phyloP scores from a whole-genome alignment of 2,888 invertebrate genomes.

The Pinctada fucata region DNA sequence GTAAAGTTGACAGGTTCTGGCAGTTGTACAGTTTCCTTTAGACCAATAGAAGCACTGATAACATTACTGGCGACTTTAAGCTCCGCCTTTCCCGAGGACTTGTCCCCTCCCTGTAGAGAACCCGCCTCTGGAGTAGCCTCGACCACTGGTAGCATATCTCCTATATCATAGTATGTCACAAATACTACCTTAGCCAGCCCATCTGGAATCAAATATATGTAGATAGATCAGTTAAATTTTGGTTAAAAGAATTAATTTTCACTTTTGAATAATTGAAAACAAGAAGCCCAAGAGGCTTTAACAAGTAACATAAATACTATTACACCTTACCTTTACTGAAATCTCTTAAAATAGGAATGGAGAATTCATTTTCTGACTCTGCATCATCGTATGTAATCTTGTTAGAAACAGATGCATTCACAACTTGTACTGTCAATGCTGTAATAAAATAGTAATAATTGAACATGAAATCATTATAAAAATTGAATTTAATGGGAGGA shows the following conservation, averaged over 20 bases:
- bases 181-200: slow-evolving; percentile 68
- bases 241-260: neutral
- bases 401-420: slow-evolving; percentile 5
- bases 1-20: slow-evolving; percentile 60
- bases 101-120: neutral
- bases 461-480: too few relatives aligned
- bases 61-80: slow-evolving; percentile 58
- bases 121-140: slow-evolving; percentile 13
- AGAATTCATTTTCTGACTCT: slow-evolving; percentile 46
- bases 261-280: neutral
- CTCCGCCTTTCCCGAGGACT: slow-evolving; percentile 21
- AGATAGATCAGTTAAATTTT: neutral
- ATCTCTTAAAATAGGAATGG: slow-evolving; percentile 53
- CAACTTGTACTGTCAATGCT: slow-evolving; percentile 1
- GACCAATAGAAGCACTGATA: slow-evolving; percentile 59
- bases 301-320: too few relatives aligned
- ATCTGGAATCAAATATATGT: slow-evolving; percentile 49
- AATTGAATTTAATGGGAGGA: too few relatives aligned
- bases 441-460: neutral
- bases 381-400: slow-evolving; percentile 44
- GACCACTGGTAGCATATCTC: slow-evolving; percentile 58
- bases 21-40: slow-evolving; percentile 35
- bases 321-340: slow-evolving; percentile 48
- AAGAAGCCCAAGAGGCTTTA: too few relatives aligned
- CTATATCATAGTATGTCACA: slow-evolving; percentile 68